Percentiles rank a stretch among this genome's conserved stretches.
phyloP scores from a whole-genome alignment of 2,888 invertebrate genomes.

The Aplocera efformata region DNA sequence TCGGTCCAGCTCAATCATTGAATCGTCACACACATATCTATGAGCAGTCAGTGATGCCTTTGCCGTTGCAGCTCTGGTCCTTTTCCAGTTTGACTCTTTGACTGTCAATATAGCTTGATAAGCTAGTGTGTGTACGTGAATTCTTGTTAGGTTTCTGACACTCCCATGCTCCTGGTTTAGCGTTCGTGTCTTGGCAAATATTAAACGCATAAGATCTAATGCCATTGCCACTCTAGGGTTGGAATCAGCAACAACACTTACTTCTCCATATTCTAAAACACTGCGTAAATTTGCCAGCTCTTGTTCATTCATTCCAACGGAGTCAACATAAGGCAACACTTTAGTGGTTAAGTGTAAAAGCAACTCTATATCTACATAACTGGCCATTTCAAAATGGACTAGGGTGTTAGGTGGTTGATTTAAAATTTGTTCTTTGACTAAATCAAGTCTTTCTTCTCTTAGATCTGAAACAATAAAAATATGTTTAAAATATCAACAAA shows the following conservation, averaged over 20 bases:
- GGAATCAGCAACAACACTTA: constrained; percentile 87
- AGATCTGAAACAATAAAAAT: constrained; percentile 72
- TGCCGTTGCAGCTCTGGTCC: constrained; percentile 88
- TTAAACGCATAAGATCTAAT: constrained; percentile 87
- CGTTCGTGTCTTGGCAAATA: constrained; percentile 49
- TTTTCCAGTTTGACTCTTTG: constrained; percentile 86
- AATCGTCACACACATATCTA: constrained; percentile 88
- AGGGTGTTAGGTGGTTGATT: constrained; percentile 80
- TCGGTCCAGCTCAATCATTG: constrained; percentile 73
- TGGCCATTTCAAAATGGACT: constrained; percentile 93
- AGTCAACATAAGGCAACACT: constrained; percentile 88
- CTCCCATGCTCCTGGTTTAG: constrained; percentile 61
- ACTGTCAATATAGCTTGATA: constrained; percentile 90
- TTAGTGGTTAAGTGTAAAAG: constrained; percentile 83
- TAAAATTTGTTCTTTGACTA: constrained; percentile 84
- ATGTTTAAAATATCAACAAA: not conserved
- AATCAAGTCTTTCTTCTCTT: constrained; percentile 81
- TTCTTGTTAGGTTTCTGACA: constrained; percentile 83
- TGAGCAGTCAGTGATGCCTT: constrained; percentile 91
- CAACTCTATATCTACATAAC: constrained; percentile 87
- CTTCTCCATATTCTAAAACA: constrained; percentile 84
- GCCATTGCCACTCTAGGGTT: constrained; percentile 89
- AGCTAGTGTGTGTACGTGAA: constrained; percentile 93
- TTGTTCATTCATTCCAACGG: constrained; percentile 94
- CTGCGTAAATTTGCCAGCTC: constrained; percentile 89